Evolutionary conservation across 1,140 invertebrate genomes (phyloP).

Genomic region (Bilobella aurantiaca): DNA sequence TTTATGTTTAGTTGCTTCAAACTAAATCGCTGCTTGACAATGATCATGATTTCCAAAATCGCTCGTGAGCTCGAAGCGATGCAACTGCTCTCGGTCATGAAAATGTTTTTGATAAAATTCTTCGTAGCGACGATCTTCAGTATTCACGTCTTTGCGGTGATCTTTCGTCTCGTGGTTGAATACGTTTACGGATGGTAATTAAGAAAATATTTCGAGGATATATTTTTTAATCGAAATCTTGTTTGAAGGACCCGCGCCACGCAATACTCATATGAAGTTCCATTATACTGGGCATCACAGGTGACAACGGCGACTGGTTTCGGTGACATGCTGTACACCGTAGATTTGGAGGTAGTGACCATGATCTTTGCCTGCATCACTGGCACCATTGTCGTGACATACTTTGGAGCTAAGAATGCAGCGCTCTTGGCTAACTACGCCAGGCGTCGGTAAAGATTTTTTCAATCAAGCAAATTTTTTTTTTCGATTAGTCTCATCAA

Average conservation of each 20-base stretch:
- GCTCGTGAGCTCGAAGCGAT: constrained; percentile 7
- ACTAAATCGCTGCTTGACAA: constrained; percentile 11
- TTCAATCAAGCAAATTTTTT: too few relatives aligned
- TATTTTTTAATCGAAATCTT: neutral
- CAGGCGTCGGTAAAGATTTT: constrained; percentile 21
- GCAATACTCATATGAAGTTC: constrained; percentile 11
- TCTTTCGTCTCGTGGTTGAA: constrained; percentile 9
- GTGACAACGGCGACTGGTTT: constrained; percentile 19
- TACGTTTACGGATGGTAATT: constrained; percentile 4
- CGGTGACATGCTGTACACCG: constrained; percentile 20
- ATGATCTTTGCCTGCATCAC: constrained; percentile 12
- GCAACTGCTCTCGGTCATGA: constrained; percentile 10
- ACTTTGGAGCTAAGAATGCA: constrained; percentile 21
- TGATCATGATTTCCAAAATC: constrained; percentile 4
- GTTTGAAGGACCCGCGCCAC: neutral
- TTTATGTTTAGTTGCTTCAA: constrained; percentile 5
- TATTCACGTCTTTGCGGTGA: constrained; percentile 21
- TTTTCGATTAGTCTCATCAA: neutral
- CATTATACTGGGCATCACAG: constrained; percentile 24
- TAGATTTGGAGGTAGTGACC: constrained; percentile 14
- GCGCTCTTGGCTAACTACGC: constrained; percentile 26
- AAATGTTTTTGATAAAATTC: constrained; percentile 11
- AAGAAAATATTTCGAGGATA: neutral
- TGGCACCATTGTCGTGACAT: constrained; percentile 10
- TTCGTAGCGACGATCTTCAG: neutral